phyloP scores from a whole-genome alignment of 2,797 vertebrate species.

The Acipenser ruthenus region DNA sequence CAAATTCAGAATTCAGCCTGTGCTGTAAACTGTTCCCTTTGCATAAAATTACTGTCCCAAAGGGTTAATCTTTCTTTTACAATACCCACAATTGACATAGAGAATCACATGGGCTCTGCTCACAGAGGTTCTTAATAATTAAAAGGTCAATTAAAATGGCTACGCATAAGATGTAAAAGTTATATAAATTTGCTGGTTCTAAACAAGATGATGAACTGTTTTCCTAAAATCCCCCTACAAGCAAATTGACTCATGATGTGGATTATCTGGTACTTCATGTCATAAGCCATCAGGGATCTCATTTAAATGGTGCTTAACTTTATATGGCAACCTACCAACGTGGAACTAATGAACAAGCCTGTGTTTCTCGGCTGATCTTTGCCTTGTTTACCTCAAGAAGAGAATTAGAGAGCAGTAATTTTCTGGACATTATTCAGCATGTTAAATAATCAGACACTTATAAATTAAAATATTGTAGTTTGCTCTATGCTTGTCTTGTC shows the following conservation, averaged over 20 bases:
- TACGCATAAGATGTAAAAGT: no score
- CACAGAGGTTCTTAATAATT: no score
- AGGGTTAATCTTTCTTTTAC: no score
- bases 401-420: background rate
- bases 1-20: no score
- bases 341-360: slow-evolving; percentile 5
- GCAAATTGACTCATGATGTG: slow-evolving; percentile 5
- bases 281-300: slow-evolving; percentile 3
- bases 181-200: no score
- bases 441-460: slow-evolving; percentile 2
- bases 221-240: background rate
- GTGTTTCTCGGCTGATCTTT: background rate
- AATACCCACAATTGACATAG: no score
- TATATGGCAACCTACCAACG: slow-evolving; percentile 1
- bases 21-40: no score
- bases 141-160: no score
- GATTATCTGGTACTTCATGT: slow-evolving; percentile 4
- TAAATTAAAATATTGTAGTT: background rate
- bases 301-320: background rate
- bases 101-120: no score
- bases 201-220: no score
- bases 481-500: no score
- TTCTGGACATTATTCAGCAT: background rate
- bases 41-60: no score
- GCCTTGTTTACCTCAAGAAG: background rate